Evolutionary conservation across 2,888 invertebrate genomes (phyloP).

Genomic region (Drepana falcataria): DNA sequence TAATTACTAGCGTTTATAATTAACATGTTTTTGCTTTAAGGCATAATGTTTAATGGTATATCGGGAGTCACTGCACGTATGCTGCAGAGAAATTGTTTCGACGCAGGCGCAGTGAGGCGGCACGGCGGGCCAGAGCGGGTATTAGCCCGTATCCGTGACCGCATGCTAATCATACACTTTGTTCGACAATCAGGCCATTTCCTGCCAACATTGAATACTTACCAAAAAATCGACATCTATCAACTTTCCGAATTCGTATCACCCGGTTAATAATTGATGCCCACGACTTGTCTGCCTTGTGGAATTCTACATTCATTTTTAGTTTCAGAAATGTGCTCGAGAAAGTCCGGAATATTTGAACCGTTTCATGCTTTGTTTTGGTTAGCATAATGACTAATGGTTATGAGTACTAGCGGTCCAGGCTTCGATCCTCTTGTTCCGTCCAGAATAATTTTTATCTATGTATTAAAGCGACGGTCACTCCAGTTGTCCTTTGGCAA

Average conservation of each 20-base stretch:
- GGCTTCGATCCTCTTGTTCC: too few species aligned
- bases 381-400: too few species aligned
- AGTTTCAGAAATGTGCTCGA: not conserved
- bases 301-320: too few species aligned
- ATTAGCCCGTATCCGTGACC: constrained; percentile 39
- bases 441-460: too few species aligned
- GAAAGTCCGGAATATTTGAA: not conserved
- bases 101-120: constrained; percentile 13
- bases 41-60: constrained; percentile 15
- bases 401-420: too few species aligned
- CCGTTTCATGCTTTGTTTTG: not conserved
- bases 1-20: constrained; percentile 40
- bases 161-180: constrained; percentile 49
- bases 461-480: too few species aligned
- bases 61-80: constrained; percentile 48
- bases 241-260: constrained; percentile 15
- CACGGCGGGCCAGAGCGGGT: constrained; percentile 14
- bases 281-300: constrained; percentile 10
- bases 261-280: constrained; percentile 22
- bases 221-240: constrained; percentile 29
- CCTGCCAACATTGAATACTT: constrained; percentile 48
- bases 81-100: constrained; percentile 46
- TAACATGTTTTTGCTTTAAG: constrained; percentile 16
- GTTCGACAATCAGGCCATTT: constrained; percentile 58
- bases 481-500: too few species aligned